Evolutionary conservation across 1,140 invertebrate genomes (phyloP), one percentile per base, ranked within the genome.

Genomic region (Drosophila cardini): DNA sequence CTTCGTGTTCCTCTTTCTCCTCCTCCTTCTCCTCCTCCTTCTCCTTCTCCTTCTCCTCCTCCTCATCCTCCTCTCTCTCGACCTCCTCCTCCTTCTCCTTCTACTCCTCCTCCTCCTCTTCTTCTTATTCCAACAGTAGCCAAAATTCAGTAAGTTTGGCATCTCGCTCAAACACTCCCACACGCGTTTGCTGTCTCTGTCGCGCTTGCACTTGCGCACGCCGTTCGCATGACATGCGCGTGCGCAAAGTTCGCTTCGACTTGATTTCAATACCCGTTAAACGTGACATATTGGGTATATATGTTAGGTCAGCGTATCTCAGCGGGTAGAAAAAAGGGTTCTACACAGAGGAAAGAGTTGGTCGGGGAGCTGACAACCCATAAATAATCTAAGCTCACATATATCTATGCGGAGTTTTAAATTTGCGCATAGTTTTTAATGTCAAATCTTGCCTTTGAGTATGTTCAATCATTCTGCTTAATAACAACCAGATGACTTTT

Each of bases 141-240:
- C 52, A 58, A 32, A 1, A 10, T 57, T 50, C 8, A 32, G 5
- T 46, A 43, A 18, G 43, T 40, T 16, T 40, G 15, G 4, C 43
- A 13, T 11, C 26, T n/a, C 52, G 11, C 58, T 36, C 57, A 10
- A 46, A 40, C 46, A 42, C 50, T 26, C 13, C 26, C 48, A 26
- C 46, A 30, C 32, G 16, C 10, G 7, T n/a, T 13, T 2, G 4
- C 34, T 21, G 4, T 15, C 21, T 42, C 34, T 8, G 10, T 18
- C 26, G 21, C 13, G 10, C 32, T 10, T 52, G 62, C 53, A 26
- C n/a, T 18, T 69, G 64, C 80, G 72, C 83, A 60, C 40, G 83
- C 72, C 62, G 53, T 45, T 70, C 84, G 80, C 84, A 81, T 72
- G 83, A 78, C 86, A 76, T 87, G 79, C 83, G 83, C 83, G 83